Evolutionary conservation across 2,888 invertebrate genomes (phyloP).

Genomic region (Bhutanitis thaidina): DNA sequence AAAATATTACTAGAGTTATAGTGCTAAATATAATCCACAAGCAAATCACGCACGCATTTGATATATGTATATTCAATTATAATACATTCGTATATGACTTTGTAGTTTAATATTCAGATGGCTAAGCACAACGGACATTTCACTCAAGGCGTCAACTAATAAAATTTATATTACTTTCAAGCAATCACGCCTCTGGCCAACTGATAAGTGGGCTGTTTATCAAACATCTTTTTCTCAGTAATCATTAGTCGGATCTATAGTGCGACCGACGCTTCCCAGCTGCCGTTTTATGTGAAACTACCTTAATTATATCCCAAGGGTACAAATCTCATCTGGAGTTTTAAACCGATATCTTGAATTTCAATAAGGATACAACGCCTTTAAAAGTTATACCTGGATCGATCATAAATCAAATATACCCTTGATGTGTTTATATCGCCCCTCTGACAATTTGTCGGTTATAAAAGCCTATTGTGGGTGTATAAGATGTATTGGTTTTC

Average conservation of each 20-base stretch:
- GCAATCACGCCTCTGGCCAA: conserved; percentile 50
- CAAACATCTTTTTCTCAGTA: conserved; percentile 63
- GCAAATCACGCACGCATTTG: no score
- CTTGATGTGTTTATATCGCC: conserved; percentile 27
- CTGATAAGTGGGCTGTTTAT: conserved; percentile 71
- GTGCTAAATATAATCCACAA: no score
- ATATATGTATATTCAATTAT: conserved; percentile 11
- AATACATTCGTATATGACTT: conserved; percentile 2
- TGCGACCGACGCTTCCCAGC: conserved; percentile 46
- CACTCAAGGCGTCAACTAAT: conserved; percentile 34
- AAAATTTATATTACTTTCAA: conserved; percentile 37
- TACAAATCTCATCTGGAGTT: conserved; percentile 57
- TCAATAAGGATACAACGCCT: conserved; percentile 49
- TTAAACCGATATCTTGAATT: conserved; percentile 54
- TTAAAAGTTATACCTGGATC: conserved; percentile 35
- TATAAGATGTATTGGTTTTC: no score
- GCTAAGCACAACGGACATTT: conserved; percentile 24
- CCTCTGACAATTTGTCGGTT: neutral
- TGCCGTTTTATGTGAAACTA: conserved; percentile 62
- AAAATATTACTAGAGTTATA: no score
- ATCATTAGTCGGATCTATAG: conserved; percentile 56
- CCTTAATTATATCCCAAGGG: conserved; percentile 64
- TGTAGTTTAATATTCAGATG: conserved; percentile 22
- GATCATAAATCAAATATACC: conserved; percentile 29
- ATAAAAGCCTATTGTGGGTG: no score